These are phyloP conservation scores for Oryzias melastigma DNA, from an alignment of 2,113 vertebrate species.

Conservation along the genomic window DNA sequence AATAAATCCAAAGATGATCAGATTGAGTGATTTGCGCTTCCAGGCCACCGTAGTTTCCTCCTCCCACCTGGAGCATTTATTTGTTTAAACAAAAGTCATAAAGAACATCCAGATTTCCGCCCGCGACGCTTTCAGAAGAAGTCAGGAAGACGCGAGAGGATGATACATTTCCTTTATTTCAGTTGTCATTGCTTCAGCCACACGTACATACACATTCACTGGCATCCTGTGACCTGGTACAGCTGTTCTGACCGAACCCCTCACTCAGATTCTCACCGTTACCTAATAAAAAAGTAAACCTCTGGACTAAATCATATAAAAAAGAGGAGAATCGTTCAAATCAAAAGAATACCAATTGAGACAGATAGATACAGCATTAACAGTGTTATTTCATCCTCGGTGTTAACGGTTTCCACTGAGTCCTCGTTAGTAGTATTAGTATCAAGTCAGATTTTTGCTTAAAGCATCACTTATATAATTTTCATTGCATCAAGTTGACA, in stretches of 20 bases:
- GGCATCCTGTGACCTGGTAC: slow-evolving; percentile 43
- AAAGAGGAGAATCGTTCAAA: slow-evolving; percentile 55
- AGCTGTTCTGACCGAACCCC: slow-evolving; percentile 53
- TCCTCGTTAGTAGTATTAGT: slow-evolving; percentile 77
- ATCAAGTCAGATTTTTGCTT: slow-evolving; percentile 71
- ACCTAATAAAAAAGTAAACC: slow-evolving; percentile 80
- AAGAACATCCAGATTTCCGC: not conserved
- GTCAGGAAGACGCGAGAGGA: slow-evolving; percentile 33
- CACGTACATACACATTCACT: slow-evolving; percentile 59
- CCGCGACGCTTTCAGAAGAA: slow-evolving; percentile 19
- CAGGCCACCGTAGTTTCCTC: no score
- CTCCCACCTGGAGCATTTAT: no score
- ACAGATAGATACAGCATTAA: slow-evolving; percentile 75
- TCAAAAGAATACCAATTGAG: slow-evolving; percentile 64
- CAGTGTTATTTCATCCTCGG: slow-evolving; percentile 65
- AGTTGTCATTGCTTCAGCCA: slow-evolving; percentile 66
- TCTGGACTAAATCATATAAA: slow-evolving; percentile 73
- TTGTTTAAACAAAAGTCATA: no score
- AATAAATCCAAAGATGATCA: no score
- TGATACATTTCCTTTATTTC: slow-evolving; percentile 81
- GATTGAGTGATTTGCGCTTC: no score
- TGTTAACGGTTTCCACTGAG: slow-evolving; percentile 59
- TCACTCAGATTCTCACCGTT: slow-evolving; percentile 59
- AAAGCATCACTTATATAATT: slow-evolving; percentile 76
- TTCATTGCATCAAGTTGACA: slow-evolving; percentile 80